Base-by-base conservation (phyloP, 2,797 vertebrate genomes). In the Aphelocoma californica region DNA sequence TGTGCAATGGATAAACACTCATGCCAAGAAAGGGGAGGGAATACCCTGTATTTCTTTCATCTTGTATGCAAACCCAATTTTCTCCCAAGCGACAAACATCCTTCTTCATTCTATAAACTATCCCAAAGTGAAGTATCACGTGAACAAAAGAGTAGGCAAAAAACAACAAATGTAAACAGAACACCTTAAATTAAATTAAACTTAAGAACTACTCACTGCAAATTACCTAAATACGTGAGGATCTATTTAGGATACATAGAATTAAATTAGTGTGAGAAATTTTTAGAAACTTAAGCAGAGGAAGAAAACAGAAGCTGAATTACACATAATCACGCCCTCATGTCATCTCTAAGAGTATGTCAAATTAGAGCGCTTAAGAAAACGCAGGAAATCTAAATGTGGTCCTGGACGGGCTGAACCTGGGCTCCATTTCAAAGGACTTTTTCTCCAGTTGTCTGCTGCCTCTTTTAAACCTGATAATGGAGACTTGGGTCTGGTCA, bases 301-400 rank as follows among this genome's bases (percentile, higher is more conserved):
- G 64, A 94, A 95, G 71, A 91, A 95, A 95, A 79, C 66, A 93
- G 91, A 94, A 95, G 80, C 73, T 95, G 83, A 96, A 97, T 93
- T 95, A 90, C 67, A 93, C n/a, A 79, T 90, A 96, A 96, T 91
- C 91, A 92, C 32, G 29, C 83, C 64, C 91, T 90, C 82, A 90
- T 91, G 88, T 51, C 69, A 93, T 96, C 72, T 93, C 80, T 51
- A 94, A 54, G 81, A 81, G 45, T 80, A 77, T 38, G 81, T 77
- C 73, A 93, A 95, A 91, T 95, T 88, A 80, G n/a, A 90, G 56
- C 0, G 2, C 56, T 92, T 92, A 85, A 93, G 83, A 91, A 96
- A 95, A 93, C 0, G 17, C 64, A 95, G 91, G 86, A 95, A 94
- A 92, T 92, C 94, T 84, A 88, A 94, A 89, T 42, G 86, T 42